Percentiles rank a stretch among this genome's conserved stretches.
These are phyloP conservation scores for Trichomalopsis sarcophagae DNA, from an alignment of 1,140 invertebrate genomes.

Conservation along the genomic window DNA sequence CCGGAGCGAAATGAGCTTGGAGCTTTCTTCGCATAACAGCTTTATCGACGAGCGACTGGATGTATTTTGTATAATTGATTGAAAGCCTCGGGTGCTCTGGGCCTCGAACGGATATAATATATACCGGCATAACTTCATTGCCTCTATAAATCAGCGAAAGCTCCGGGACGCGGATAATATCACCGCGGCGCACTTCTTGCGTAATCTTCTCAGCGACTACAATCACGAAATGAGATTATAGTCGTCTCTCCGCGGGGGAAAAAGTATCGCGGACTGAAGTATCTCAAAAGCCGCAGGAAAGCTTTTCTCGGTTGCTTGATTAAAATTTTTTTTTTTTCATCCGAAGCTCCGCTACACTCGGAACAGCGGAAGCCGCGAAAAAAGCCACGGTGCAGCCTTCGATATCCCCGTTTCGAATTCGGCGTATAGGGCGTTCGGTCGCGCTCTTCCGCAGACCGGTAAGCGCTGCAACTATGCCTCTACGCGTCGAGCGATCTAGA, in stretches of 20 bases:
- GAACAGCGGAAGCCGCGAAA: no score
- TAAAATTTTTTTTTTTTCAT: no score
- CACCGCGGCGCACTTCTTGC: not conserved
- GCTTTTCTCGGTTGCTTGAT: no score
- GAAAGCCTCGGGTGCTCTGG: no score
- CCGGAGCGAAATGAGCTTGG: not conserved
- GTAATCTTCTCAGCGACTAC: slow-evolving; percentile 27
- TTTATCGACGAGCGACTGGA: not conserved
- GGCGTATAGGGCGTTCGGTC: no score
- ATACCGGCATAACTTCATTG: not conserved
- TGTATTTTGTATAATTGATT: not conserved
- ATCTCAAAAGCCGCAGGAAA: not conserved
- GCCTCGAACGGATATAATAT: no score
- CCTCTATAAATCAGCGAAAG: not conserved
- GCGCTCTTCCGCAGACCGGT: not conserved
- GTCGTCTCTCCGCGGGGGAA: not conserved
- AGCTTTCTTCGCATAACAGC: not conserved
- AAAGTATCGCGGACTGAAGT: no score
- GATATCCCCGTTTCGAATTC: no score
- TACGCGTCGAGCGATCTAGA: no score
- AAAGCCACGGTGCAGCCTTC: no score
- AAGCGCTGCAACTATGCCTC: not conserved
- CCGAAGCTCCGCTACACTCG: no score
- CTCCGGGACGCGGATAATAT: not conserved
- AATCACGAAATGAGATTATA: slow-evolving; percentile 34